These are phyloP conservation scores for Dendrocopos noguchii DNA, from an alignment of 2,113 vertebrate species.

Conservation along the genomic window DNA sequence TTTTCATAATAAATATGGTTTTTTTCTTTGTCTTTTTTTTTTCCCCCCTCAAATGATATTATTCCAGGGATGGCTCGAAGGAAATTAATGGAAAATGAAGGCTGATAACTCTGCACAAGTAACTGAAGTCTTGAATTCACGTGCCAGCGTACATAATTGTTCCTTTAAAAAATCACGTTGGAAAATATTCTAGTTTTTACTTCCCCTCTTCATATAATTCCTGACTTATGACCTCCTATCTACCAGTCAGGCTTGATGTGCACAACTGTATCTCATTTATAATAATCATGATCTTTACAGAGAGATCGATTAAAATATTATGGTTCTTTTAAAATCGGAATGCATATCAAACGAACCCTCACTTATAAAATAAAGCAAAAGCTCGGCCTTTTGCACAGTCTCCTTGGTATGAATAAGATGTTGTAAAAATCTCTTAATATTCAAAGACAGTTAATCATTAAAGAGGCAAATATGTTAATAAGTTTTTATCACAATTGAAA, in stretches of 20 bases:
- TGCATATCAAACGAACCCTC: slow-evolving; percentile 41
- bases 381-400: background rate
- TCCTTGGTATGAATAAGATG: slow-evolving; percentile 1
- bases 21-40: slow-evolving; percentile 14
- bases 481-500: slow-evolving; percentile 50
- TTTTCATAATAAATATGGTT: slow-evolving; percentile 57
- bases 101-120: slow-evolving; percentile 43
- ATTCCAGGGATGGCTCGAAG: slow-evolving; percentile 48
- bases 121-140: slow-evolving; percentile 58
- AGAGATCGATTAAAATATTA: slow-evolving; percentile 64
- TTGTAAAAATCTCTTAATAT: slow-evolving; percentile 59
- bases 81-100: slow-evolving; percentile 65
- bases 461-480: slow-evolving; percentile 57
- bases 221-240: slow-evolving; percentile 50
- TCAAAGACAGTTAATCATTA: slow-evolving; percentile 64
- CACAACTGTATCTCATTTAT: slow-evolving; percentile 51
- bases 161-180: slow-evolving; percentile 58
- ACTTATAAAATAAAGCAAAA: slow-evolving; percentile 30
- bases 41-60: slow-evolving; percentile 37
- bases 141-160: slow-evolving; percentile 46
- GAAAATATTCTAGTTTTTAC: slow-evolving; percentile 58
- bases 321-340: slow-evolving; percentile 47
- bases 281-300: slow-evolving; percentile 40
- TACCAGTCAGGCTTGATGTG: slow-evolving; percentile 54
- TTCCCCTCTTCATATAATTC: slow-evolving; percentile 32